phyloP scores from a whole-genome alignment of 2,797 vertebrate genomes.

The Loriculus beryllinus region DNA sequence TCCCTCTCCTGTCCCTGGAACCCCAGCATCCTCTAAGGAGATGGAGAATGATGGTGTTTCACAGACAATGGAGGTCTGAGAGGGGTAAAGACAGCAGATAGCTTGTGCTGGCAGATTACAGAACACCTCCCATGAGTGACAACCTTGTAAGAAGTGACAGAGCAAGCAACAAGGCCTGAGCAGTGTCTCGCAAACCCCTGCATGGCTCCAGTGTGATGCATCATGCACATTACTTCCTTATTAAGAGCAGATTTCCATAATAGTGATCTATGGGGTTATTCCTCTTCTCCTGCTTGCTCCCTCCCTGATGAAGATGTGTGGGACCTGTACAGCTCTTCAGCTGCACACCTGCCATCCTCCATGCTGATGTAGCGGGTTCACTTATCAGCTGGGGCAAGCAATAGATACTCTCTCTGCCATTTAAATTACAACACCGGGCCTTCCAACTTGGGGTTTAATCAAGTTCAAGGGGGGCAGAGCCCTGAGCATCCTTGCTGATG shows the following conservation, averaged over 20 bases:
- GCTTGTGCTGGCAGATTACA: neutral
- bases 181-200: neutral
- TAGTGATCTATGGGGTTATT: conserved; percentile 29
- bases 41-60: neutral
- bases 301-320: conserved; percentile 40
- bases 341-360: neutral
- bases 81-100: neutral
- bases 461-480: neutral
- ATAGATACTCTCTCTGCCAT: neutral
- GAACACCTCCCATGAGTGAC: neutral
- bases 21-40: rapidly evolving
- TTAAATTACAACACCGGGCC: neutral
- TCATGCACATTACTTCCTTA: conserved; percentile 39
- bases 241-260: conserved; percentile 54
- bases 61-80: rapidly evolving
- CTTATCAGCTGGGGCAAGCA: neutral
- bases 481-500: neutral
- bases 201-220: neutral
- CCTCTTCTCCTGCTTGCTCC: neutral
- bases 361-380: neutral
- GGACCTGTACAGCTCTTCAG: neutral
- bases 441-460: neutral
- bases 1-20: rapidly evolving
- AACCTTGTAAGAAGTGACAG: neutral
- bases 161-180: neutral